Percentiles rank a stretch among this genome's conserved stretches.
Conservation (phyloP, 2,113 vertebrate genomes). For the Chaetorhynchus papuensis region DNA sequence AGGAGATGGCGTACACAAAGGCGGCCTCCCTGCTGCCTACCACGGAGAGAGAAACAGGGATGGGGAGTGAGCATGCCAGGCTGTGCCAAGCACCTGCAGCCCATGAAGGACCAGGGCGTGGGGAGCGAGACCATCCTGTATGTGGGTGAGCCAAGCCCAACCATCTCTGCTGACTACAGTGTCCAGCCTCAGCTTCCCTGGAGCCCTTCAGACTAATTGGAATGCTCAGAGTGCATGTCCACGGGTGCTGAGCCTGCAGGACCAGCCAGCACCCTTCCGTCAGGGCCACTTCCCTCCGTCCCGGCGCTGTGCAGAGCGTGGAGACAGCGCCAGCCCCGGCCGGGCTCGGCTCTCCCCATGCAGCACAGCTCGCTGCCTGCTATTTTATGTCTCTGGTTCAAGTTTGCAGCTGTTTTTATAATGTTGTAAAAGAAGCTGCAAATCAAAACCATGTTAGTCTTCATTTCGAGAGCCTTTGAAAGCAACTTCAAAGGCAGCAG, state of each 20-base stretch:
- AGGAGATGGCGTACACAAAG: slow-evolving; percentile 96
- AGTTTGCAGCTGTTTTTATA: slow-evolving; percentile 63
- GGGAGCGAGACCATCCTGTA: fast-evolving
- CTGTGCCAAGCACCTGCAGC: fast-evolving
- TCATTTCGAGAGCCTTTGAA: slow-evolving; percentile 25
- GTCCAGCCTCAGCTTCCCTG: neutral
- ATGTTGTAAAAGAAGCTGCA: slow-evolving; percentile 60
- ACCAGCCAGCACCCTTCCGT: neutral
- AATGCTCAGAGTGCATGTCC: neutral
- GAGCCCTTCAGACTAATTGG: neutral
- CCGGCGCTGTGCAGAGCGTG: fast-evolving
- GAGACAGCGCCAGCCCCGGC: neutral
- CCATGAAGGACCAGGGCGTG: fast-evolving
- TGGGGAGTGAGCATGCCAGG: neutral
- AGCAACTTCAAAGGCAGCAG: slow-evolving; percentile 56
- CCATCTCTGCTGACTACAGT: neutral
- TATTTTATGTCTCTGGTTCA: slow-evolving; percentile 39
- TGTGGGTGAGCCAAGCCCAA: fast-evolving
- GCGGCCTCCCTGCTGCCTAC: slow-evolving; percentile 94
- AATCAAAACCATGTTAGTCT: slow-evolving; percentile 62
- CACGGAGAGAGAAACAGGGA: neutral
- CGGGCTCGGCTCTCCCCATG: fast-evolving
- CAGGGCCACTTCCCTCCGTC: neutral
- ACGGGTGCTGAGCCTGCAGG: neutral
- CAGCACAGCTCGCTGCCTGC: neutral